phyloP scores from a whole-genome alignment of 2,113 vertebrate species.

The Fulica atra region DNA sequence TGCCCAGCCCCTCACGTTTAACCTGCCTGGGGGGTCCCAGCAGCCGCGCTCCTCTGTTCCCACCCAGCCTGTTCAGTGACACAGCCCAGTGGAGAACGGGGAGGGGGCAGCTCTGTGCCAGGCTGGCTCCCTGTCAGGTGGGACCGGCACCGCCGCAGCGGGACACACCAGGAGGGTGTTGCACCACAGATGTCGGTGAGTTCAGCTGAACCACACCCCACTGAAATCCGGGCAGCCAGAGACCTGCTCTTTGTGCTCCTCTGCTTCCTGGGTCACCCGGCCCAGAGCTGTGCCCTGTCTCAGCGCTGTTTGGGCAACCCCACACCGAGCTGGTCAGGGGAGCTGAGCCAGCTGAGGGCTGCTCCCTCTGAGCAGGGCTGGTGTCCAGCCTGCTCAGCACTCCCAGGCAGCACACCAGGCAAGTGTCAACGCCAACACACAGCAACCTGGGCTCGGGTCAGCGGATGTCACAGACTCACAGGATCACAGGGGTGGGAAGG shows the following conservation, averaged over 20 bases:
- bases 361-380: neutral
- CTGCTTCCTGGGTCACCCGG: neutral
- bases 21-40: rapidly evolving
- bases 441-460: neutral
- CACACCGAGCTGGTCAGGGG: neutral
- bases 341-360: neutral
- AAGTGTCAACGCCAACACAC: neutral
- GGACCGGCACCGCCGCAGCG: neutral
- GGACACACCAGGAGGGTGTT: rapidly evolving
- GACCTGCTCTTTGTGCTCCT: neutral
- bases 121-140: rapidly evolving
- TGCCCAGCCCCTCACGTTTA: neutral
- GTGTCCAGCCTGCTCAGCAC: neutral
- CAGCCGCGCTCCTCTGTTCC: rapidly evolving
- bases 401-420: neutral
- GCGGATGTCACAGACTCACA: too few species aligned
- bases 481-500: too few species aligned
- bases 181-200: rapidly evolving
- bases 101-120: neutral
- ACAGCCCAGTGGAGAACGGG: neutral
- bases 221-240: neutral
- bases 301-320: neutral
- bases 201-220: neutral
- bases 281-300: rapidly evolving
- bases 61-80: neutral